A percentile compares a stretch with the other conserved stretches of the same genome.
These are phyloP conservation scores for Dryobota labecula DNA, from an alignment of 2,888 invertebrate genomes.

Conservation along the genomic window DNA sequence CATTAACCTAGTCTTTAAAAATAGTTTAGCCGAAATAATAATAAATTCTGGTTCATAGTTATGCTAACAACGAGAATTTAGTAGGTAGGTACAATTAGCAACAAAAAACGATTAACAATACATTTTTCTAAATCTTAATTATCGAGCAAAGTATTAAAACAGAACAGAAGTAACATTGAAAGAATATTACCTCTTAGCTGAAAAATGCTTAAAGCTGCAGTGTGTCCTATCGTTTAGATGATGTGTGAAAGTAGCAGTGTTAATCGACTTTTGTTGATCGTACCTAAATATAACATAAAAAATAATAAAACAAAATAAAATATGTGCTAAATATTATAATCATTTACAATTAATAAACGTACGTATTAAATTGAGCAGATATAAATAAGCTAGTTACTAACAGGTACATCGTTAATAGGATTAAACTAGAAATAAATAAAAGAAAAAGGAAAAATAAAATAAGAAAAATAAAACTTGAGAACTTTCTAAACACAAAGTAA, in stretches of 20 bases:
- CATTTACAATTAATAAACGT: slow-evolving; percentile 39
- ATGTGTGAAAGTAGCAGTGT: neutral
- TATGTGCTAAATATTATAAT: slow-evolving; percentile 22
- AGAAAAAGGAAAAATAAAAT: neutral
- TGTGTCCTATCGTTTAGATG: neutral
- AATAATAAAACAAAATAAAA: slow-evolving; percentile 24
- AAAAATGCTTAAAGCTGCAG: neutral
- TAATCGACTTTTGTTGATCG: neutral
- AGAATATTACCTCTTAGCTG: neutral
- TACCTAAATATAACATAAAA: neutral
- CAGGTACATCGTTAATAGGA: slow-evolving; percentile 63
- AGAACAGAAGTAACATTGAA: neutral
- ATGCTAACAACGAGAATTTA: neutral
- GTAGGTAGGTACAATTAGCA: neutral
- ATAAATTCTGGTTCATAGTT: neutral
- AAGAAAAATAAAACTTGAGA: neutral
- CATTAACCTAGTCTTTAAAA: neutral
- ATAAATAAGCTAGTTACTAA: slow-evolving; percentile 56
- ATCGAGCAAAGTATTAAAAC: neutral
- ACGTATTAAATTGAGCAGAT: slow-evolving; percentile 29
- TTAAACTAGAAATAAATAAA: slow-evolving; percentile 32
- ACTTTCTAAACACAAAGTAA: neutral
- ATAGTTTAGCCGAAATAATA: neutral
- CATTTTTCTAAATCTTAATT: neutral
- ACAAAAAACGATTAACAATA: neutral